phyloP scores from a whole-genome alignment of 2,113 vertebrate genomes.

The Clinocottus analis region DNA sequence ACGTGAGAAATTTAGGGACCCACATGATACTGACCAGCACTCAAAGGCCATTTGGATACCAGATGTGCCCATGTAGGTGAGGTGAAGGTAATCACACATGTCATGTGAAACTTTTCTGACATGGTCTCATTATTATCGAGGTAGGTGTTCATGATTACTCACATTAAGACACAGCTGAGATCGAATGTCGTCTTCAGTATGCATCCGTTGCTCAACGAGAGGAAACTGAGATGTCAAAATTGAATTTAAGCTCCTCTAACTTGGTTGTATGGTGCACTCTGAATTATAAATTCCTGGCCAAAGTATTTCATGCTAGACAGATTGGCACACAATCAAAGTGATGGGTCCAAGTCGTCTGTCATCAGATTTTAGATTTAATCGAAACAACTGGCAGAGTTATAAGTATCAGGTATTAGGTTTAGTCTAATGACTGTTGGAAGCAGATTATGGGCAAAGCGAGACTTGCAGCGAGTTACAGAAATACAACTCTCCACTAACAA shows the following conservation, averaged over 20 bases:
- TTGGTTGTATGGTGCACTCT: not conserved
- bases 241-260: not conserved
- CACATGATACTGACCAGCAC: not conserved
- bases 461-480: constrained; percentile 39
- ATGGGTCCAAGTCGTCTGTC: not conserved
- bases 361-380: not conserved
- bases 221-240: not conserved
- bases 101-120: not conserved
- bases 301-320: not conserved
- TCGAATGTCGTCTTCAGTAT: not conserved
- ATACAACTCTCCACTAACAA: not conserved
- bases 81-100: too few species aligned
- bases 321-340: not conserved
- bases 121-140: not conserved
- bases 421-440: not conserved
- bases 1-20: not conserved
- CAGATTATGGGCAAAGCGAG: not conserved
- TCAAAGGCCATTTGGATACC: not conserved
- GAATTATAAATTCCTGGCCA: not conserved
- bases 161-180: not conserved
- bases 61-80: constrained; percentile 1
- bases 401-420: not conserved
- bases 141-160: not conserved
- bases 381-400: not conserved
- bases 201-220: not conserved